These are phyloP conservation scores for Cercocebus atys DNA, from an alignment of 2,113 vertebrate species.

Conservation along the genomic window DNA sequence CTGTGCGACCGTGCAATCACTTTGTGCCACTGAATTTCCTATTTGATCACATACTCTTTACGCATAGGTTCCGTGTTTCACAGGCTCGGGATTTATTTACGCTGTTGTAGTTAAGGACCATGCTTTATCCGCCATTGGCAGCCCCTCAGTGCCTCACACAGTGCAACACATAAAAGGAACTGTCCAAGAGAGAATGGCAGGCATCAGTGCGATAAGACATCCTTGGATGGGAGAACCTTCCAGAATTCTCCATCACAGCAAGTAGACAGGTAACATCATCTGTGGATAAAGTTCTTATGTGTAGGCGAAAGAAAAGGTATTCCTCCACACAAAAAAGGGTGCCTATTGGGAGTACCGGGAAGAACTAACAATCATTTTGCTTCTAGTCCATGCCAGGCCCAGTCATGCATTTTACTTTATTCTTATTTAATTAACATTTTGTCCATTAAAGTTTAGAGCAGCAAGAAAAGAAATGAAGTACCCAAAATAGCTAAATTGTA, in stretches of 20 bases:
- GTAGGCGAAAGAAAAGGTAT: background rate
- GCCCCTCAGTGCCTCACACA: rapidly evolving
- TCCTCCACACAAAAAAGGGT: too few species aligned
- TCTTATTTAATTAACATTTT: background rate
- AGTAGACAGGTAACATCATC: background rate
- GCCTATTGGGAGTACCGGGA: rapidly evolving
- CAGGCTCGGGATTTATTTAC: background rate
- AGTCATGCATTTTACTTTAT: background rate
- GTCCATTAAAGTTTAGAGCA: background rate
- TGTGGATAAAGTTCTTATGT: background rate
- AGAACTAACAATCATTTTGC: background rate
- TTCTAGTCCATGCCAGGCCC: background rate
- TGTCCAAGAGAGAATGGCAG: background rate
- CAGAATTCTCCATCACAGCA: background rate
- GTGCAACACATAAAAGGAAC: rapidly evolving
- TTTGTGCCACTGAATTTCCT: rapidly evolving
- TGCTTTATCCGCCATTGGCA: rapidly evolving
- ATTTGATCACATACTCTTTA: background rate
- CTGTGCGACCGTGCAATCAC: rapidly evolving
- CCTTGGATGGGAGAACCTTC: background rate
- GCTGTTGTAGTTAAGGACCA: background rate
- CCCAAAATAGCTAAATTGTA: background rate
- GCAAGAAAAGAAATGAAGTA: background rate
- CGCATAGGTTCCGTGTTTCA: background rate
- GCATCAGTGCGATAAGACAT: rapidly evolving